Evolutionary conservation across 2,888 invertebrate genomes (phyloP).

Genomic region (Osedax frankpressi): DNA sequence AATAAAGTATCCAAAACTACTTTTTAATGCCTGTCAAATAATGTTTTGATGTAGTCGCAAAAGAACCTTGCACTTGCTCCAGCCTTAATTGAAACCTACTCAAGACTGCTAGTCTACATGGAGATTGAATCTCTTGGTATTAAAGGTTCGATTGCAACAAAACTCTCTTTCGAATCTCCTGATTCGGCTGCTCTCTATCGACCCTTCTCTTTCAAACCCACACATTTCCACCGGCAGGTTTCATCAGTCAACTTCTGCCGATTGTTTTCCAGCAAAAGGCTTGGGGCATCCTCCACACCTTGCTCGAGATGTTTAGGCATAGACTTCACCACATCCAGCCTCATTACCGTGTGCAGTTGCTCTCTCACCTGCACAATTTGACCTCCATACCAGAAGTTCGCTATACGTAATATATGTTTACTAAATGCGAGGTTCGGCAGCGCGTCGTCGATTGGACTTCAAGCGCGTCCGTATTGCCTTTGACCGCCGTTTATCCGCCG

Average conservation of each 20-base stretch:
- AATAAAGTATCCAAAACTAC: no score
- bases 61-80: slow-evolving; percentile 49
- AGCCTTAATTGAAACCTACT: slow-evolving; percentile 85
- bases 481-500: no score
- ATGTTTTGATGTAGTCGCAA: no score
- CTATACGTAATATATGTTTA: no score
- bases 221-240: no score
- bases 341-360: slow-evolving; percentile 78
- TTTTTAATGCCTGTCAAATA: no score
- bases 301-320: slow-evolving; percentile 91
- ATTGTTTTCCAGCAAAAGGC: slow-evolving; percentile 77
- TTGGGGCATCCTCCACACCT: slow-evolving; percentile 86
- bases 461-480: no score
- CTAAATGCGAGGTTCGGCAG: no score
- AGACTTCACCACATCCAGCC: slow-evolving; percentile 90
- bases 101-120: slow-evolving; percentile 77
- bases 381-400: slow-evolving; percentile 60
- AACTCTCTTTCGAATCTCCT: no score
- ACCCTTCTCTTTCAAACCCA: no score
- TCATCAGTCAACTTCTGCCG: slow-evolving; percentile 64
- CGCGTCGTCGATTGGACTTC: no score
- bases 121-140: slow-evolving; percentile 92
- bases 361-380: slow-evolving; percentile 78
- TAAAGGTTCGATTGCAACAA: slow-evolving; percentile 86
- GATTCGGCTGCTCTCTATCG: no score